Evolutionary conservation across 1,140 invertebrate species (phyloP).

Genomic region (Neelides sp.): DNA sequence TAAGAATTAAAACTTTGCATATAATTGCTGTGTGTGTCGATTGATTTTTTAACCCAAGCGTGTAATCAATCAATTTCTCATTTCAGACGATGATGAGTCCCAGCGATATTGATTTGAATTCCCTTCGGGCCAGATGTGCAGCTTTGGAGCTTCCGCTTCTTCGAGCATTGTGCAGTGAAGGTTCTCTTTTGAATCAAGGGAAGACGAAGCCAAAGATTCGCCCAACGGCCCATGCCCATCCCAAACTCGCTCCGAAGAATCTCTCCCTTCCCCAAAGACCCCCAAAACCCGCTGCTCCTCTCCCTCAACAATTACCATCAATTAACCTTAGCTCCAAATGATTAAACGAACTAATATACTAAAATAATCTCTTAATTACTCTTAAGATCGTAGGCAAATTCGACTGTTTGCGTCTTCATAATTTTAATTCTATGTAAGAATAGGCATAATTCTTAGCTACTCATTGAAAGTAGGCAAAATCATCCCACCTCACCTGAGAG

Average conservation of each 20-base stretch:
- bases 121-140: conserved; percentile 19
- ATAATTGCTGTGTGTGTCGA: not conserved
- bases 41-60: not conserved
- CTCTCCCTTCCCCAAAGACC: conserved; percentile 15
- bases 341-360: too few relatives aligned
- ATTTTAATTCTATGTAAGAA: not conserved
- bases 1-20: too few relatives aligned
- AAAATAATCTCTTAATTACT: too few relatives aligned
- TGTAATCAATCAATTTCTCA: not conserved
- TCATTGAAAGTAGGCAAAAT: too few relatives aligned
- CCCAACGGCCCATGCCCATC: conserved; percentile 27
- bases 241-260: conserved; percentile 14
- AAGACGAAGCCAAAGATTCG: conserved; percentile 17
- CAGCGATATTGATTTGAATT: conserved; percentile 27
- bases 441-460: conserved; percentile 3
- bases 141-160: conserved; percentile 28
- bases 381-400: too few relatives aligned
- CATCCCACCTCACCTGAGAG: conserved; percentile 13
- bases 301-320: not conserved
- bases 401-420: not conserved
- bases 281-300: conserved; percentile 12
- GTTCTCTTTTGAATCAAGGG: conserved; percentile 15
- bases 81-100: conserved; percentile 11
- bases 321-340: not conserved
- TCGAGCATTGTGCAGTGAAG: conserved; percentile 25